Evolutionary conservation across 2,888 invertebrate genomes (phyloP).

Genomic region (Nomada goodeniana): DNA sequence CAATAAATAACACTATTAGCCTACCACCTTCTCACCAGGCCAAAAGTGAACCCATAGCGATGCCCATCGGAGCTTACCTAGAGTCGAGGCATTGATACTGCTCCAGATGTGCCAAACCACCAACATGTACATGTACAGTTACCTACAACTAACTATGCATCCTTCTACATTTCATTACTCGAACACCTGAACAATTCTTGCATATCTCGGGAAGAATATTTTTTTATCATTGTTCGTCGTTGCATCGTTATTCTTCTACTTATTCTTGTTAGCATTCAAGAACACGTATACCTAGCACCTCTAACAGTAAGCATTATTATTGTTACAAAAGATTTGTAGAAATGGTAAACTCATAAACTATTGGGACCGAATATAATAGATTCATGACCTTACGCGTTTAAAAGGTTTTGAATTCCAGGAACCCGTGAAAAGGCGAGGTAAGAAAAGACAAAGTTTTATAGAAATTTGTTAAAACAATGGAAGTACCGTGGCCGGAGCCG

Average conservation of each 20-base stretch:
- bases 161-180: too few relatives aligned
- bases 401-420: background rate
- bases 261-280: background rate
- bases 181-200: too few relatives aligned
- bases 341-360: background rate
- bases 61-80: background rate
- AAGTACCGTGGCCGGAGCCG: background rate
- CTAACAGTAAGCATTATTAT: background rate
- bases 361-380: background rate
- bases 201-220: background rate
- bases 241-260: background rate
- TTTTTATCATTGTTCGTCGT: background rate
- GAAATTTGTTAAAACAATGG: background rate
- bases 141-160: too few relatives aligned
- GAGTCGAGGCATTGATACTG: conserved; percentile 6
- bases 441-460: background rate
- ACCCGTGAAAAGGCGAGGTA: background rate
- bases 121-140: too few relatives aligned
- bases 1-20: conserved; percentile 61
- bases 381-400: background rate
- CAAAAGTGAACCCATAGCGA: conserved; percentile 2
- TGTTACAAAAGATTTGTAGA: too few relatives aligned
- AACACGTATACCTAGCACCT: background rate
- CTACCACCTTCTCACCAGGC: conserved; percentile 10
- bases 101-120: conserved; percentile 2